Conservation (phyloP, 2,888 invertebrate species). For the Aporophyla nigra region DNA sequence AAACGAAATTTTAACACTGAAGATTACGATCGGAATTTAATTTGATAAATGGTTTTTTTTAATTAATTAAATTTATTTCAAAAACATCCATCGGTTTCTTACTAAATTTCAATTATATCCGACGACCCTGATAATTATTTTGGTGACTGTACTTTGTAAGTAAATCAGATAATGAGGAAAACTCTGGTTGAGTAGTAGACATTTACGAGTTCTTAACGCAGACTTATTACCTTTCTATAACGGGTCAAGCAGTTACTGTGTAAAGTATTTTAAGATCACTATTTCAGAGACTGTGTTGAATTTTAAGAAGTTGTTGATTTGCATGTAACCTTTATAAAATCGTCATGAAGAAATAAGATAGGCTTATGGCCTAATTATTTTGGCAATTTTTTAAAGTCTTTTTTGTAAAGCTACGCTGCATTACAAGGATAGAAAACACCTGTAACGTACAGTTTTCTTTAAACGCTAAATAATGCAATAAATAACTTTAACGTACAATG, state of each 20-base stretch:
- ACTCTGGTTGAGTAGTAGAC: conserved; percentile 4
- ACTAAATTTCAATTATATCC: too few relatives aligned
- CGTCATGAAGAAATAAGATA: not conserved
- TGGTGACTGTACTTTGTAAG: not conserved
- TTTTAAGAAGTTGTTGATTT: conserved; percentile 24
- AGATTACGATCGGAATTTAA: too few relatives aligned
- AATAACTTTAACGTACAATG: not conserved
- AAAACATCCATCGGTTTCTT: too few relatives aligned
- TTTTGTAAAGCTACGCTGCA: not conserved
- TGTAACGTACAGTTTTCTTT: not conserved
- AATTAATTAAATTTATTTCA: too few relatives aligned
- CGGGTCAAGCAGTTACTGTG: conserved; percentile 28
- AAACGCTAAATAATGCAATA: not conserved
- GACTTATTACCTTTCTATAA: conserved; percentile 24
- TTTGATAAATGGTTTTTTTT: too few relatives aligned
- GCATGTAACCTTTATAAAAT: not conserved
- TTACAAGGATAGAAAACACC: not conserved
- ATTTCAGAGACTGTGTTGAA: conserved; percentile 26
- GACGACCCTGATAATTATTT: too few relatives aligned
- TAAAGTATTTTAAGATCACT: conserved; percentile 15
- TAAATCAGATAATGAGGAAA: not conserved
- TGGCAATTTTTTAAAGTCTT: not conserved
- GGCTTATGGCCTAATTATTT: not conserved
- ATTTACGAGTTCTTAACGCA: conserved; percentile 32
- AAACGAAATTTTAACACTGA: too few relatives aligned